A percentile compares a stretch with the other conserved stretches of the same genome.
These are phyloP conservation scores for Sinelater perroti DNA, from an alignment of 2,888 invertebrate genomes.

Conservation along the genomic window DNA sequence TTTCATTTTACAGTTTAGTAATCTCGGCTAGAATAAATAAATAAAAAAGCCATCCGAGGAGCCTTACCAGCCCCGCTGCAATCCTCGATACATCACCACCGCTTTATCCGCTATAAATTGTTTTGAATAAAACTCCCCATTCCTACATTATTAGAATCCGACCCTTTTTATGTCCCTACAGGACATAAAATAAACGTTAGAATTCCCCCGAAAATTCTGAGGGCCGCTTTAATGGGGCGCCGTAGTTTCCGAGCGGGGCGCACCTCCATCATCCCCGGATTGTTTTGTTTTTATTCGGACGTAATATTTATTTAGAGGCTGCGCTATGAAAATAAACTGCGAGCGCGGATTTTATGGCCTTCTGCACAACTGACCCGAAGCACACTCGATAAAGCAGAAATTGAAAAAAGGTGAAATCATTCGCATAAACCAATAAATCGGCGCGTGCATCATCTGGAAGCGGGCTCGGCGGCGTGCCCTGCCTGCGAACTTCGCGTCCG, in stretches of 20 bases:
- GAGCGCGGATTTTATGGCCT: constrained; percentile 44
- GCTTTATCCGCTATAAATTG: too few relatives aligned
- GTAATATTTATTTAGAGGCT: constrained; percentile 31
- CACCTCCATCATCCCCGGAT: constrained; percentile 27
- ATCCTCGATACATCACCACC: too few relatives aligned
- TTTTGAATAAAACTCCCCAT: too few relatives aligned
- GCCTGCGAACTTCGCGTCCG: background rate
- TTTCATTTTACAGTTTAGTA: too few relatives aligned
- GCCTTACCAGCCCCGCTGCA: too few relatives aligned
- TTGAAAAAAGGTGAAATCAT: constrained; percentile 48
- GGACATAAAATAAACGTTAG: constrained; percentile 2
- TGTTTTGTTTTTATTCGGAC: constrained; percentile 32
- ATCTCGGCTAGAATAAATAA: too few relatives aligned
- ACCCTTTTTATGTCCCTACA: background rate
- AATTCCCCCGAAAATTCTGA: constrained; percentile 1
- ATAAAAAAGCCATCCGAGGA: too few relatives aligned
- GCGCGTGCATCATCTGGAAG: constrained; percentile 47
- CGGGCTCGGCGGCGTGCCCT: constrained; percentile 35
- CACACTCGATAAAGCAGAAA: constrained; percentile 47
- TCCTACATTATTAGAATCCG: too few relatives aligned
- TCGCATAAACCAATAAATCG: constrained; percentile 49
- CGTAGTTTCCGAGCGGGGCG: constrained; percentile 19
- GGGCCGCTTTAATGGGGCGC: constrained; percentile 17
- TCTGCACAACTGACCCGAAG: constrained; percentile 47
- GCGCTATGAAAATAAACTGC: constrained; percentile 35